Base-by-base conservation (phyloP, 2,888 invertebrate species). In the Laspeyria flexula region DNA sequence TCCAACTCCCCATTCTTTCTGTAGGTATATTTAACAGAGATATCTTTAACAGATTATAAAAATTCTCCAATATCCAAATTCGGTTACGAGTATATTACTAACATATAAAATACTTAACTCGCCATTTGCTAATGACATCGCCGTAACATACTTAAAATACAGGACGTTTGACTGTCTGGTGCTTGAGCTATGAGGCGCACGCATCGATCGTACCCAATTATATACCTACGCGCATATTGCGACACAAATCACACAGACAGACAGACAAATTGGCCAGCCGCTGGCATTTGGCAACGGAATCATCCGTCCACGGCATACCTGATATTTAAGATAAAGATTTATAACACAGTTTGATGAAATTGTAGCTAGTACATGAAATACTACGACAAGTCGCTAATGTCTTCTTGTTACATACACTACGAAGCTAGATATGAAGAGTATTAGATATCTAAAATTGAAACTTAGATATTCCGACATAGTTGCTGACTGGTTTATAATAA, bases 261-360 rank as follows among this genome's bases (percentile, higher is more conserved):
- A 77, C 77, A 71, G 74, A 79, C 78, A 78, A 79, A 79, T 77
- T 77, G 71, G 72, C 46, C 46, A 65, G 69, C 62, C 67, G 71
- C 55, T 70, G 73, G 71, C 75, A 76, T 72, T 76, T 75, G 75
- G 77, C 77, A 71, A 65, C 65, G 57, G 53, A 55, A 43, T 60
- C 59, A 62, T 56, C 45, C 60, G 59, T 61, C 60, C 62, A 54
- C 55, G 35, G 50, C 27, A 43, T 64, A 65, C 65, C 73, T 70
- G 66, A 72, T 77, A 77, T 79, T 79, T 79, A 78, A 69, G 72
- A 71, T 67, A 11, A 7, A 43, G 25, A 43, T 30, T 43, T 43
- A 35, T n/a, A 29, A 23, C 15, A 15, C 25, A 37, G 21, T 11
- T 11, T 38, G 1, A 25, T n/a, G 25, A 25, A 65, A 25, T 6